Evolutionary conservation across 2,888 invertebrate species (phyloP), one percentile per base, ranked within the genome.

Genomic region (Orgyia antiqua): DNA sequence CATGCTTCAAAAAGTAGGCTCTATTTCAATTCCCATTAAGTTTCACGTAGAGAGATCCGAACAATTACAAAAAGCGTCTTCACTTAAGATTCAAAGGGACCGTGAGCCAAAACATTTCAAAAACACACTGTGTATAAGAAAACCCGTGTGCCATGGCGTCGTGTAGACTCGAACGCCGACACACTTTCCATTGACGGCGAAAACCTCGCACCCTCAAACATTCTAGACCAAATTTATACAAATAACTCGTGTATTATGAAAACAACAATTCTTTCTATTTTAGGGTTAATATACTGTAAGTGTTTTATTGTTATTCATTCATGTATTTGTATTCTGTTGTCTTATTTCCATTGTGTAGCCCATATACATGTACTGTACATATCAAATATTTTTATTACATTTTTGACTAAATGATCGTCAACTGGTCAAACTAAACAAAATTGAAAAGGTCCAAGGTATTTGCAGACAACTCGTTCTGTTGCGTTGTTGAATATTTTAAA

Each of bases 151-250:
- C 15, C 10, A 25, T 51, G 69, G 71, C 87, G 87, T 70, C 87
- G 64, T 66, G 62, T 51, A 69, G 84, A 75, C 87, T 84, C 69
- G 70, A 63, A 42, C 52, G 54, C 71, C 79, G 87, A 79, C 78
- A 76, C 73, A 72, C 70, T 77, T 77, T 73, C 74, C 78, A 79
- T 80, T 80, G 84, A 82, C 78, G 70, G 75, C 64, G 53, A 51
- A 58, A 40, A 58, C 58, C 57, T 65, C 63, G 51, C 46, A 35
- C 30, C 62, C 59, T 47, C 37, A 37, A 39, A 54, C 52, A 50
- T 55, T 50, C 47, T 36, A 37, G 36, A 39, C 37, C 27, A 38
- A 51, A 58, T 56, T 51, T 53, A 54, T 52, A 52, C 50, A 52
- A 53, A 61, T 53, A 42, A 37, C 33, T 36, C 37, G 34, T 32